phyloP scores from a whole-genome alignment of 2,888 invertebrate species.

The Andricus curvator region DNA sequence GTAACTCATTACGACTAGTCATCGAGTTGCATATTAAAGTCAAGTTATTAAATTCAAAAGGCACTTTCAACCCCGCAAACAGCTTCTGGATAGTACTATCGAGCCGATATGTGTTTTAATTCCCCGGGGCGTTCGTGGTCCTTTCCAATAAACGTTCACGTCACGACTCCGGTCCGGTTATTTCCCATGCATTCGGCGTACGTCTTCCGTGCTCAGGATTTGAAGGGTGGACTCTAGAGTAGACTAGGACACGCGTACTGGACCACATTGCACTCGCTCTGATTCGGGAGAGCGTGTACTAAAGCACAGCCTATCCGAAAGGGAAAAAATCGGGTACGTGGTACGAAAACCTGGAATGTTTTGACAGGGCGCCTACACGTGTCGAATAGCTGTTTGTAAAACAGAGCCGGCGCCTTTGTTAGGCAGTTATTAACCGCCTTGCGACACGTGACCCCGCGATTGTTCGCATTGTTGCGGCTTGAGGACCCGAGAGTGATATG shows the following conservation, averaged over 20 bases:
- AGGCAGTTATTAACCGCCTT: constrained; percentile 72
- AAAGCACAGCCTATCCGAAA: constrained; percentile 25
- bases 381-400: constrained; percentile 77
- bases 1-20: background rate
- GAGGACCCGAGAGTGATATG: constrained; percentile 68
- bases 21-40: constrained; percentile 14
- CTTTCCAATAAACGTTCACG: constrained; percentile 35
- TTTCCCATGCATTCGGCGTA: constrained; percentile 51
- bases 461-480: constrained; percentile 74
- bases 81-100: constrained; percentile 21
- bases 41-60: constrained; percentile 41
- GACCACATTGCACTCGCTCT: constrained; percentile 19
- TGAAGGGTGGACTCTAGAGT: constrained; percentile 46
- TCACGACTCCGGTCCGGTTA: constrained; percentile 43
- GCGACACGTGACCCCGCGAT: constrained; percentile 66
- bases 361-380: constrained; percentile 76
- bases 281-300: constrained; percentile 23
- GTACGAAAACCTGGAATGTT: constrained; percentile 68
- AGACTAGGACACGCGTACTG: constrained; percentile 42
- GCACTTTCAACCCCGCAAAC: constrained; percentile 29
- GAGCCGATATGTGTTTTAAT: constrained; percentile 31
- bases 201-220: constrained; percentile 41
- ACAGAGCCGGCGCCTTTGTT: constrained; percentile 75
- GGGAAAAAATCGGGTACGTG: constrained; percentile 25
- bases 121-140: constrained; percentile 23